These are phyloP conservation scores for Elysia crispata DNA, from an alignment of 2,888 invertebrate species.

Conservation along the genomic window DNA sequence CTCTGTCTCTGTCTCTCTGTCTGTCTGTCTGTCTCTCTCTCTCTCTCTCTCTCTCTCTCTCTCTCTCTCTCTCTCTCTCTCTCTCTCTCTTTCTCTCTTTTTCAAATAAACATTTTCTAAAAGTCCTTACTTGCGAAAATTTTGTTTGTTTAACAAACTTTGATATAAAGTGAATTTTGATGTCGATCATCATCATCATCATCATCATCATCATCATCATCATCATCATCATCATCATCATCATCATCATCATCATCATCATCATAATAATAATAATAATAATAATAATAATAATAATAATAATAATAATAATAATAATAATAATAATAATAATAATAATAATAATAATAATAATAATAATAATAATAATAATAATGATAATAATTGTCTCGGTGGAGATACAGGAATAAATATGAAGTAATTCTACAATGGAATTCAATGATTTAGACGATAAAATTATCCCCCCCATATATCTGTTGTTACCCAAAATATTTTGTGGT, in stretches of 20 bases:
- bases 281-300: not conserved
- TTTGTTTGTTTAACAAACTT: no score
- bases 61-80: no score
- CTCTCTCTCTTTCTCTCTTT: no score
- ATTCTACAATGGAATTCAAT: no score
- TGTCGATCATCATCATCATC: not conserved
- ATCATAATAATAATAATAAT: not conserved
- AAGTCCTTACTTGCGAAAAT: no score
- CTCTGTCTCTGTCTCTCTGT: no score
- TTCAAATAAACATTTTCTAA: no score
- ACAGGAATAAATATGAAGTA: not conserved
- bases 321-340: not conserved
- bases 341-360: not conserved
- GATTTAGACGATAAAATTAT: no score
- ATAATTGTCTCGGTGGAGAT: no score
- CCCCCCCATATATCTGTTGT: not conserved
- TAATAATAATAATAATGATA: not conserved
- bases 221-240: slow-evolving; percentile 24
- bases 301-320: not conserved
- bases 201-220: slow-evolving; percentile 16
- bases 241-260: slow-evolving; percentile 26
- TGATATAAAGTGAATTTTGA: slow-evolving; percentile 29
- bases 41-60: no score
- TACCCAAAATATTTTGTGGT: not conserved
- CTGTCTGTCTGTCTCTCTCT: not conserved